Conservation (phyloP, 1,140 invertebrate genomes). For the Homalodisca vitripennis region DNA sequence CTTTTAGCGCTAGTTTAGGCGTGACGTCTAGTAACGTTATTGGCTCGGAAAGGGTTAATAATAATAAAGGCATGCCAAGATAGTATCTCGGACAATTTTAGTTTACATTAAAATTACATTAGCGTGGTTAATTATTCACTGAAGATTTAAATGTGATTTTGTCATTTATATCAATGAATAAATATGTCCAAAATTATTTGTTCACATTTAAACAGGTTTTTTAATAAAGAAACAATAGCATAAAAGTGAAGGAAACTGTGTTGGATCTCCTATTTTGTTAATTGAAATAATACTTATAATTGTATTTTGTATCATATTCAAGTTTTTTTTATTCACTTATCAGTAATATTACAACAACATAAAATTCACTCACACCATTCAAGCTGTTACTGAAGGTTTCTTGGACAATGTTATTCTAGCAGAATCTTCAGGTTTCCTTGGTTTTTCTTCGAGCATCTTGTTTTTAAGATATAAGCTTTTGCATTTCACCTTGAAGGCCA, state of each 20-base stretch:
- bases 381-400: no score
- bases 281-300: not conserved
- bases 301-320: not conserved
- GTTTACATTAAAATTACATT: no score
- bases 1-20: no score
- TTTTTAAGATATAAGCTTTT: not conserved
- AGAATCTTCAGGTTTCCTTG: no score
- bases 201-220: not conserved
- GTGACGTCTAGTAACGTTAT: no score
- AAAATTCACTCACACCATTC: not conserved
- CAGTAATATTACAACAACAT: not conserved
- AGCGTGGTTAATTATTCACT: no score
- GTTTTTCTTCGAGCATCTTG: not conserved
- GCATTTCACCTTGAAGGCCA: not conserved
- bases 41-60: no score
- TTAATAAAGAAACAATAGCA: not conserved
- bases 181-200: not conserved
- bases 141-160: no score
- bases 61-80: no score
- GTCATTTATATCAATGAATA: not conserved
- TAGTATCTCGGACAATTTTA: no score
- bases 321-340: no score
- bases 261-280: not conserved
- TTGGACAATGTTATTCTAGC: no score
- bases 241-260: not conserved